phyloP scores from a whole-genome alignment of 2,888 invertebrate genomes.

The Polylopha cassiicola region DNA sequence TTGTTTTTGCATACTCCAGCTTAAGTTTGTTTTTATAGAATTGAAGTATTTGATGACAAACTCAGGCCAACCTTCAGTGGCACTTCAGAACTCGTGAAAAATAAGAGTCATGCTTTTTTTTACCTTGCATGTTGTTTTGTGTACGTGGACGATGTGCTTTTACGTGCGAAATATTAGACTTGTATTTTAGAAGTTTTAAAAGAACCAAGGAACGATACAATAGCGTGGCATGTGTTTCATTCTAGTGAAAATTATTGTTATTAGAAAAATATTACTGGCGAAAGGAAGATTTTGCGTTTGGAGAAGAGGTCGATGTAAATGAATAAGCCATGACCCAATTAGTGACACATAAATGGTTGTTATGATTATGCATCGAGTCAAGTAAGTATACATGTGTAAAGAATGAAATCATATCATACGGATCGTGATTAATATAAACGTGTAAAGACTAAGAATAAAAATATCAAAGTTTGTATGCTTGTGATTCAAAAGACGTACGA shows the following conservation, averaged over 20 bases:
- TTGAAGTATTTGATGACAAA: conserved; percentile 12
- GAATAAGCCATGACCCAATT: conserved; percentile 4
- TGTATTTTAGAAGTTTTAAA: conserved; percentile 6
- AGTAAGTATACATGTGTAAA: too few relatives aligned
- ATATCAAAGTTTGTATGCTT: too few relatives aligned
- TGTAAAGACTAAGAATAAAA: neutral
- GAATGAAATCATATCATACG: neutral
- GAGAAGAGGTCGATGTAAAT: conserved; percentile 3
- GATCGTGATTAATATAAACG: conserved; percentile 7
- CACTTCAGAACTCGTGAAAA: neutral
- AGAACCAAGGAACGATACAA: too few relatives aligned
- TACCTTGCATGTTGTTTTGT: too few relatives aligned
- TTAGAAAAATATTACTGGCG: too few relatives aligned
- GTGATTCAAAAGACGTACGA: too few relatives aligned
- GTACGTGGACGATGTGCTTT: neutral
- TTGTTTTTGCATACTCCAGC: conserved; percentile 20
- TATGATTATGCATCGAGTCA: conserved; percentile 11
- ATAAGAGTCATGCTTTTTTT: neutral
- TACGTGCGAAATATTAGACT: too few relatives aligned
- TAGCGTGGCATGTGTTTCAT: conserved; percentile 10
- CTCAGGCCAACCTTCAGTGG: conserved; percentile 5
- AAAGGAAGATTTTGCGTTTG: neutral
- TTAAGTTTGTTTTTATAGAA: too few relatives aligned
- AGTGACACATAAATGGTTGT: conserved; percentile 5
- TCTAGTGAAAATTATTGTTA: too few relatives aligned